phyloP scores from a whole-genome alignment of 2,888 invertebrate genomes.

The Chorisops tibialis region DNA sequence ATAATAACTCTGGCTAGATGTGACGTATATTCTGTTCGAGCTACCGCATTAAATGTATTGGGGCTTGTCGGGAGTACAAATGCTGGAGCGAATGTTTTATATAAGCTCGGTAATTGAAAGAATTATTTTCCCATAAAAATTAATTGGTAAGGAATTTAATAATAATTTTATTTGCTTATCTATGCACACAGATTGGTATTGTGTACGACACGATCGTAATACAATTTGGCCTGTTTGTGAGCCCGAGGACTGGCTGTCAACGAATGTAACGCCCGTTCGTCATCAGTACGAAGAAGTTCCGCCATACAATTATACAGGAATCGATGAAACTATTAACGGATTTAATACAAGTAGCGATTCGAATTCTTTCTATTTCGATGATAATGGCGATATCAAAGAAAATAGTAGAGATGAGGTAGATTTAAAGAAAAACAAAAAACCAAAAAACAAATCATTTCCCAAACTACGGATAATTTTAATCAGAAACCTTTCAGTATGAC shows the following conservation, averaged over 20 bases:
- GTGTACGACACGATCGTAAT: conserved; percentile 72
- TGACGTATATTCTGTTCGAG: conserved; percentile 82
- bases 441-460: conserved; percentile 25
- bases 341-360: conserved; percentile 49
- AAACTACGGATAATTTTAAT: not conserved
- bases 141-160: not conserved
- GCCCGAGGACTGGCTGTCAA: conserved; percentile 60
- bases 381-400: conserved; percentile 43
- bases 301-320: conserved; percentile 48
- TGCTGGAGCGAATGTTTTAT: conserved; percentile 75
- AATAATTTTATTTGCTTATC: not conserved
- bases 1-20: conserved; percentile 71
- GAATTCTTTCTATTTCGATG: conserved; percentile 44
- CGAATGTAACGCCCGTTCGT: conserved; percentile 50
- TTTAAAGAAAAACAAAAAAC: conserved; percentile 5
- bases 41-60: conserved; percentile 85
- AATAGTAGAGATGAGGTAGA: conserved; percentile 38
- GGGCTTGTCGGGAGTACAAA: conserved; percentile 81
- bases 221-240: conserved; percentile 74
- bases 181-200: conserved; percentile 61
- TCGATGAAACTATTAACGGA: conserved; percentile 50
- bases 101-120: conserved; percentile 61
- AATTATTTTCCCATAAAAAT: too few relatives aligned
- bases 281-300: conserved; percentile 51
- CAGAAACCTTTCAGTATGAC: conserved; percentile 28